phyloP scores from a whole-genome alignment of 1,140 invertebrate species.

The Drosophila prosaltans region DNA sequence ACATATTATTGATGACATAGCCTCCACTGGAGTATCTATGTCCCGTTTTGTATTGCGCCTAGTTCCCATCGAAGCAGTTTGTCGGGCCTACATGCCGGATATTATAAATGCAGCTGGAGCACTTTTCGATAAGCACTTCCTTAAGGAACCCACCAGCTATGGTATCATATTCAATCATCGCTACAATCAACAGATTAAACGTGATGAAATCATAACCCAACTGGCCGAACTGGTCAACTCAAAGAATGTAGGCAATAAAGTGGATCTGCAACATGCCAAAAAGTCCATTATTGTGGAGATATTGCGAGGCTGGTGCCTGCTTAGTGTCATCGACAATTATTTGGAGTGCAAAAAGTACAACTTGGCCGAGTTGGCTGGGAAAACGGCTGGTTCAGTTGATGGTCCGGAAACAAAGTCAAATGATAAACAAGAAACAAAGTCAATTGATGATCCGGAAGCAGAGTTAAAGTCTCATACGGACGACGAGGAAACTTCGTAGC shows the following conservation, averaged over 20 bases:
- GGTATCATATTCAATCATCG: conserved; percentile 91
- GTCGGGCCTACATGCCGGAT: conserved; percentile 90
- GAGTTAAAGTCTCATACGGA: not conserved
- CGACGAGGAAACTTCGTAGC: not conserved
- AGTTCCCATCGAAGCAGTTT: conserved; percentile 91
- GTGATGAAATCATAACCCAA: conserved; percentile 88
- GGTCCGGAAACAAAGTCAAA: conserved; percentile 17
- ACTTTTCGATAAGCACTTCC: conserved; percentile 90
- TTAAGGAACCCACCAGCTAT: conserved; percentile 88
- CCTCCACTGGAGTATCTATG: conserved; percentile 87
- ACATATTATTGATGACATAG: conserved; percentile 89
- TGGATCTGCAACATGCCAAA: conserved; percentile 90
- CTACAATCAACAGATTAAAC: conserved; percentile 89
- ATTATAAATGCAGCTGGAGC: conserved; percentile 87
- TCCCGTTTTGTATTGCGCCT: conserved; percentile 90
- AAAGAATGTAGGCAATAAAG: conserved; percentile 89
- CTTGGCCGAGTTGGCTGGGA: conserved; percentile 82
- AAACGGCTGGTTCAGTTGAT: conserved; percentile 17
- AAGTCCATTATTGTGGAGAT: conserved; percentile 91
- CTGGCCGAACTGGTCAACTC: conserved; percentile 88
- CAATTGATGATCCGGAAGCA: conserved; percentile 8
- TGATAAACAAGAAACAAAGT: conserved; percentile 11
- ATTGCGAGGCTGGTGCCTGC: conserved; percentile 87
- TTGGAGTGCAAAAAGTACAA: conserved; percentile 89
- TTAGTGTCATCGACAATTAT: conserved; percentile 88